Percentiles rank a stretch among this genome's conserved stretches.
These are phyloP conservation scores for Drosophila flavopinicola DNA, from an alignment of 2,888 invertebrate species.

Conservation along the genomic window DNA sequence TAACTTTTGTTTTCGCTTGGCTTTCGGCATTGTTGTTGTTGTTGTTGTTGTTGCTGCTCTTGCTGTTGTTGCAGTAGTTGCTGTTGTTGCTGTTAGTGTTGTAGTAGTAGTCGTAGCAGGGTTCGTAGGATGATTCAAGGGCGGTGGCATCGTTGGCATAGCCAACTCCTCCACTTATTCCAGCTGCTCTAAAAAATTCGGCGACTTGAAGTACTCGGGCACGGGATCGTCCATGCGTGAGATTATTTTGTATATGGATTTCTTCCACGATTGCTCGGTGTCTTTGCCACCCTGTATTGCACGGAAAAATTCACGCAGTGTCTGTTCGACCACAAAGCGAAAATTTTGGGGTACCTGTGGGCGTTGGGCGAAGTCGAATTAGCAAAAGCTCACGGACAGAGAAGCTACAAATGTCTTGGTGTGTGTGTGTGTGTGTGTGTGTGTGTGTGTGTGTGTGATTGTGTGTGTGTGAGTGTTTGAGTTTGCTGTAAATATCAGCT, in stretches of 20 bases:
- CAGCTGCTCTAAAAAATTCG: conserved; percentile 99
- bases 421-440: conserved; percentile 32
- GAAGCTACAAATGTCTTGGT: conserved; percentile 22
- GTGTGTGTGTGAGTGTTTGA: conserved; percentile 20
- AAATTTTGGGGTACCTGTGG: conserved; percentile 97
- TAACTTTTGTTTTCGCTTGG: conserved; percentile 67
- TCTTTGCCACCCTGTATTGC: conserved; percentile 98
- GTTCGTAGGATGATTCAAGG: conserved; percentile 53
- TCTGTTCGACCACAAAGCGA: conserved; percentile 98
- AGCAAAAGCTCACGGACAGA: conserved; percentile 50
- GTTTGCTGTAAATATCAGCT: conserved; percentile 6
- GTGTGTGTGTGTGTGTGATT: conserved; percentile 20
- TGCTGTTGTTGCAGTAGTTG: conserved; percentile 39
- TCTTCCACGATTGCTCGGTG: conserved; percentile 99
- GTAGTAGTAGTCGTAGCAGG: conserved; percentile 51
- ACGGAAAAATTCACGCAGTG: conserved; percentile 99
- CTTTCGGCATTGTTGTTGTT: conserved; percentile 60
- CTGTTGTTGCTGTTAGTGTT: conserved; percentile 42
- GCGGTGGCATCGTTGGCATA: conserved; percentile 62
- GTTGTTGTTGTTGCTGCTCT: conserved; percentile 30
- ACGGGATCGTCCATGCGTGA: conserved; percentile 99
- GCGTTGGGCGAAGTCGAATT: conserved; percentile 30
- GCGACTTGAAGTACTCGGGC: conserved; percentile 99
- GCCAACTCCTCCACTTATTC: conserved; percentile 87
- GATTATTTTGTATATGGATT: conserved; percentile 99